Percentiles rank a stretch among this genome's conserved stretches.
Evolutionary conservation across 2,113 vertebrate genomes (phyloP).

Genomic region (Varanus salvator): DNA sequence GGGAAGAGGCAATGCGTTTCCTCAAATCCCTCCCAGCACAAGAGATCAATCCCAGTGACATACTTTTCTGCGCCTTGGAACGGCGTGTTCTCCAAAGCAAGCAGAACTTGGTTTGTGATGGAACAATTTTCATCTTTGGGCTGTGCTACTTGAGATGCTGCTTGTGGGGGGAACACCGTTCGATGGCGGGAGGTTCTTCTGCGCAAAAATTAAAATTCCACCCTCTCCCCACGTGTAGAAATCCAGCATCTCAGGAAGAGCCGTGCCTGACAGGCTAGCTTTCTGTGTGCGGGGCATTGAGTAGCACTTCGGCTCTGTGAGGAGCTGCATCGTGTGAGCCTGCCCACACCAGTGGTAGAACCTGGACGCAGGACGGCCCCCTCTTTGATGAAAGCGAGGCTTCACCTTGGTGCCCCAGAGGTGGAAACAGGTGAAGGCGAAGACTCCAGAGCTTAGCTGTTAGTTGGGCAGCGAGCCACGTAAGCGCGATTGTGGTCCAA

Average conservation of each 20-base stretch:
- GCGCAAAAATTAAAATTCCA: not conserved
- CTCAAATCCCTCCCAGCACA: not conserved
- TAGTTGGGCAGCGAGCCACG: not conserved
- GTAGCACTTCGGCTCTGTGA: too few relatives aligned
- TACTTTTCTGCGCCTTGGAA: not conserved
- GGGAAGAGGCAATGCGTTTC: too few relatives aligned
- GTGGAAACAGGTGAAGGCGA: too few relatives aligned
- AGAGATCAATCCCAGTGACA: not conserved
- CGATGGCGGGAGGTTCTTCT: rapidly evolving
- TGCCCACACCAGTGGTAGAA: not conserved
- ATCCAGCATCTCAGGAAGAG: not conserved
- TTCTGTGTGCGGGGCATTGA: not conserved
- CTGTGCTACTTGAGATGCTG: not conserved
- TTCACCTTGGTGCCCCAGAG: too few relatives aligned
- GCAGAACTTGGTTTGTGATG: not conserved
- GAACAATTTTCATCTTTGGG: not conserved
- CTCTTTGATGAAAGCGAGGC: not conserved
- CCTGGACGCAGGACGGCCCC: not conserved
- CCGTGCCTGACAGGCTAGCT: not conserved
- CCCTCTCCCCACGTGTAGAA: not conserved
- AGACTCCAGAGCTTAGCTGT: too few relatives aligned
- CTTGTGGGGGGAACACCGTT: not conserved
- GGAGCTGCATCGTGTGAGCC: not conserved
- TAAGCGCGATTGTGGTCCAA: not conserved
- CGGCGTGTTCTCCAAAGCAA: not conserved